These are phyloP conservation scores for Archips crataeganus DNA, from an alignment of 2,888 invertebrate species.

Conservation along the genomic window DNA sequence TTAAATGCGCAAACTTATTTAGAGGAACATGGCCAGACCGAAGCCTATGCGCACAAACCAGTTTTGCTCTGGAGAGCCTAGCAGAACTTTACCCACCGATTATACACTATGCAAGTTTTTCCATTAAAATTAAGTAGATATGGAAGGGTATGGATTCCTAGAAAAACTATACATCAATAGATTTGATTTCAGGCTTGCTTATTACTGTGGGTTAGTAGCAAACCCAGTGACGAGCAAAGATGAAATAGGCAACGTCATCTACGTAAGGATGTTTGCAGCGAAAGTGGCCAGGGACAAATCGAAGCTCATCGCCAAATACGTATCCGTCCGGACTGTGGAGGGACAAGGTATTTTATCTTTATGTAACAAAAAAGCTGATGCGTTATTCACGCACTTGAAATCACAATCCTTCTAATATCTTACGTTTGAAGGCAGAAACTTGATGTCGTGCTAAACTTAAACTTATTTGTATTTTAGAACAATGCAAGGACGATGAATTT, in stretches of 20 bases:
- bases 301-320: conserved; percentile 90
- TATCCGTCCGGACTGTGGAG: conserved; percentile 87
- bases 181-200: conserved; percentile 80
- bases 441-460: too few relatives aligned
- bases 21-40: too few relatives aligned
- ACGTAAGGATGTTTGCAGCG: conserved; percentile 89
- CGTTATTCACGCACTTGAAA: too few relatives aligned
- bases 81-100: too few relatives aligned
- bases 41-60: too few relatives aligned
- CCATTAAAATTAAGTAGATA: too few relatives aligned
- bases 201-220: conserved; percentile 95
- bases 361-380: too few relatives aligned
- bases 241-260: conserved; percentile 87
- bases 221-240: conserved; percentile 88
- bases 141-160: too few relatives aligned
- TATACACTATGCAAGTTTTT: neutral
- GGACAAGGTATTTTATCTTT: conserved; percentile 48
- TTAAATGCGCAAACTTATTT: too few relatives aligned
- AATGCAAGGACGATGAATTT: conserved; percentile 87
- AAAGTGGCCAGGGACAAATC: conserved; percentile 83
- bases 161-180: neutral
- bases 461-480: conserved; percentile 55
- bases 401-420: too few relatives aligned
- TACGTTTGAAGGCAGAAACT: too few relatives aligned
- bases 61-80: too few relatives aligned